Evolutionary conservation across 1,140 invertebrate species (phyloP), one percentile per base, ranked within the genome.

Genomic region (Maconellicoccus hirsutus): DNA sequence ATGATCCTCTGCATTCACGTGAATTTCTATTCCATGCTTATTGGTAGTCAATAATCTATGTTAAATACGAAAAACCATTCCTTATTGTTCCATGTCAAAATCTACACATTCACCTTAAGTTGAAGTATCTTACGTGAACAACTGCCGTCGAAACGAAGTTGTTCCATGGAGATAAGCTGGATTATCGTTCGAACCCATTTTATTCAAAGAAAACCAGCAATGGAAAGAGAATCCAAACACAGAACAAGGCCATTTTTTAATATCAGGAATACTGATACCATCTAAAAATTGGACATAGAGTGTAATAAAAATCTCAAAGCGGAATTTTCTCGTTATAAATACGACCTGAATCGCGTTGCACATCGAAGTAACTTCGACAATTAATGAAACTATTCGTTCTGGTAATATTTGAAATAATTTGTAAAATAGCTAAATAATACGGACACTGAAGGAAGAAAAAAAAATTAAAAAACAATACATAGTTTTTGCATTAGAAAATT

Each of bases 161-260:
- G 70, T 22, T 1, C 42, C 61, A 14, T 19, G 61, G 69, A 63
- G 19, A 66, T 14, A 59, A 2, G 22, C 14, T 61, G 74, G 71
- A 27, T 73, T 71, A 42, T 78, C 74, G 19, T 73, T 71, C 38
- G 75, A 75, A 26, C 72, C 73, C 0, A 75, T 33, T 29, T 77
- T 75, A 74, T 84, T 82, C 19, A 87, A 78, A 59, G 83, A 80
- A 7, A 86, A 72, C 78, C 86, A 85, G 26, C 82, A 79, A 74
- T 86, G 84, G 73, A 86, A 86, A 23, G 81, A 82, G 73, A 86
- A 86, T 42, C 83, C 84, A 76, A 83, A 85, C 0, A 82, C 81
- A 10, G 84, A 83, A 12, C 83, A 81, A 69, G 79, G 82, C 83
- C 80, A 86, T 75, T 83, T 82, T 8, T 77, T 77, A 26, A 84